phyloP scores from a whole-genome alignment of 30 jellyfish, hydroid and myxozoan species.

The Nemopilema nomurai region DNA sequence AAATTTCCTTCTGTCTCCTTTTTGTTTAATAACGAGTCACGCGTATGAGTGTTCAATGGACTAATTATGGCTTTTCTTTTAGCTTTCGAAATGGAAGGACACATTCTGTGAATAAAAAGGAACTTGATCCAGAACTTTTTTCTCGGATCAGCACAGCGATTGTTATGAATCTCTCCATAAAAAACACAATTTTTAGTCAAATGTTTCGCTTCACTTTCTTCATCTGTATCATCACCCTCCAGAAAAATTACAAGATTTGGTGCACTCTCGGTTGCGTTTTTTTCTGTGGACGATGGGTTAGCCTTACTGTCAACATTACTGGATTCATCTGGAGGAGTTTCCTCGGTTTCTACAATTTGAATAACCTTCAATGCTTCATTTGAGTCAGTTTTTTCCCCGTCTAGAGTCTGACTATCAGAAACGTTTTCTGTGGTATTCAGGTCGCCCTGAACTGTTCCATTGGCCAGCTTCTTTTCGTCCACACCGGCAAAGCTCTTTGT shows the following conservation, averaged over 20 bases:
- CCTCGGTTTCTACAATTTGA: slow-evolving; percentile 18
- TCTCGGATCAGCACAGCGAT: slow-evolving; percentile 65
- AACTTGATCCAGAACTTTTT: slow-evolving; percentile 42
- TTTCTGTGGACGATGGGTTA: background rate
- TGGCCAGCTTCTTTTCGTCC: slow-evolving; percentile 20
- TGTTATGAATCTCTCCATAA: slow-evolving; percentile 36
- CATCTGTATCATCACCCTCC: slow-evolving; percentile 71
- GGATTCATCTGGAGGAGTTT: background rate
- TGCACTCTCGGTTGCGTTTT: background rate
- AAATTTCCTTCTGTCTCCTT: background rate
- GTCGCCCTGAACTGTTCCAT: background rate
- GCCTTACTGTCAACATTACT: slow-evolving; percentile 2
- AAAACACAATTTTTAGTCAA: slow-evolving; percentile 12
- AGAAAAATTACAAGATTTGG: slow-evolving; percentile 38
- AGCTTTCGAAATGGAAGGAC: slow-evolving; percentile 25
- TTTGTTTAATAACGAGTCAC: background rate
- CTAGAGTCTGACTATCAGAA: background rate
- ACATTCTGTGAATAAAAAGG: slow-evolving; percentile 50
- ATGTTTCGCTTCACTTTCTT: slow-evolving; percentile 33
- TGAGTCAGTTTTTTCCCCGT: background rate
- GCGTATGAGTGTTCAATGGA: background rate
- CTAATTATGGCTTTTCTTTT: background rate
- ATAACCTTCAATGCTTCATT: background rate
- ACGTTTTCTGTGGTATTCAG: background rate
- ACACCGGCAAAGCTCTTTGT: slow-evolving; percentile 79